Evolutionary conservation across 2,888 invertebrate genomes (phyloP), one percentile per base, ranked within the genome.

Genomic region (Scaptomyza parva): DNA sequence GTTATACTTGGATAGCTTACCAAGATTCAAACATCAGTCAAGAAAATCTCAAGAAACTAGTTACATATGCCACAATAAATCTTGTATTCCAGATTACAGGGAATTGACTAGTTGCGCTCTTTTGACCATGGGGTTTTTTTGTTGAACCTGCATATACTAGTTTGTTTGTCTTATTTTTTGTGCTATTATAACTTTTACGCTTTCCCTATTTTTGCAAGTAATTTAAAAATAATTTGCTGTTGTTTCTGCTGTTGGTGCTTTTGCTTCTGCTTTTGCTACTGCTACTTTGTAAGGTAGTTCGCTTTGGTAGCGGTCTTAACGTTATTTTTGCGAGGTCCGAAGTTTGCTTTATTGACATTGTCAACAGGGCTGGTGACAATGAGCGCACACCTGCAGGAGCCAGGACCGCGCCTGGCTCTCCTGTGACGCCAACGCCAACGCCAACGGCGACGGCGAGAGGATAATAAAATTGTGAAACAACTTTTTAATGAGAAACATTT

Each of bases 331-430:
- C 12, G 37, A 18, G 62, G 40, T 77, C 60, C 55, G 70, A 84
- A 86, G 86, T 84, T 80, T 80, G 87, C 85, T 80, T 80, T 86
- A 80, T 80, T 80, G 85, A 86, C 87, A 80, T 86, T 86, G 85
- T 84, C 80, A 78, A 75, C 78, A 66, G 61, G 59, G 59, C 77
- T 54, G 55, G 79, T 45, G 79, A 78, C 78, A 78, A 75, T 78
- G 73, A 67, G 62, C 26, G 58, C 45, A 68, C 84, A 79, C 79
- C 79, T 79, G 79, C 53, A 53, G 48, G 53, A 52, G n/a, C n/a
- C n/a, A n/a, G 43, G 60, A 39, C 18, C 37, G 37, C 47, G 64
- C 4, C 45, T 28, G 52, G n/a, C n/a, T n/a, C n/a, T n/a, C n/a
- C n/a, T n/a, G n/a, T n/a, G n/a, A n/a, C n/a, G n/a, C n/a, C n/a